Base-by-base conservation (phyloP, 2,888 invertebrate genomes). In the Neuroscelio doddi region DNA sequence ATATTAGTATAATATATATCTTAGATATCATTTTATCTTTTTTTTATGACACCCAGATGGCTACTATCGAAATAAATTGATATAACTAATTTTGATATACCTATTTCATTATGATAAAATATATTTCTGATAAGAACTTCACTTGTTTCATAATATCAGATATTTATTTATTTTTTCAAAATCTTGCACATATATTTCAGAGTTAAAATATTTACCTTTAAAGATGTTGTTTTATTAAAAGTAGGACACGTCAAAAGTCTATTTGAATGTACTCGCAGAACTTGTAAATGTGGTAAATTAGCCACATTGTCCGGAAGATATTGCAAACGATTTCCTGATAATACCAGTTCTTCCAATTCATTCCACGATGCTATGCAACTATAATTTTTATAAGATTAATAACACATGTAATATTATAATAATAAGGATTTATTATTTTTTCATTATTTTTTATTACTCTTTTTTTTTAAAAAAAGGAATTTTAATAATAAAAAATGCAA, bases 231-330 rank as follows among this genome's bases (percentile, higher is more conserved):
- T 79, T 90, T 91, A n/a, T 91, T 91, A 75, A 95, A 88, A 80
- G 90, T 90, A 0, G 94, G 94, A 45, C 92, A 91, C 21, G 89
- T 89, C 68, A 92, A 88, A 49, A 95, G 85, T 72, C 92, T 88
- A 83, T 95, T 95, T 0, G 94, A 94, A 84, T 95, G 95, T 3
- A 94, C 91, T 73, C 94, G 87, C 46, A 95, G 86, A 10, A 94
- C 90, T 72, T 89, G 88, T 21, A 95, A 87, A 77, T 92, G 91
- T 63, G 89, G 89, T 51, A 94, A 82, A 69, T 89, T 88, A 8
- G 92, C 90, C 59, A 94, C 88, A 78, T 91, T 91, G 71, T 92
- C 92, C 0, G 95, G 94, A 51, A 95, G 86, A 75, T 89, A 89
- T 27, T 91, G 87, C 49, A 95, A 86, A 77, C 91, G 89, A 79